A percentile compares a stretch with the other conserved stretches of the same genome.
Evolutionary conservation across 1,140 invertebrate species (phyloP).

Genomic region (Manduca sexta): DNA sequence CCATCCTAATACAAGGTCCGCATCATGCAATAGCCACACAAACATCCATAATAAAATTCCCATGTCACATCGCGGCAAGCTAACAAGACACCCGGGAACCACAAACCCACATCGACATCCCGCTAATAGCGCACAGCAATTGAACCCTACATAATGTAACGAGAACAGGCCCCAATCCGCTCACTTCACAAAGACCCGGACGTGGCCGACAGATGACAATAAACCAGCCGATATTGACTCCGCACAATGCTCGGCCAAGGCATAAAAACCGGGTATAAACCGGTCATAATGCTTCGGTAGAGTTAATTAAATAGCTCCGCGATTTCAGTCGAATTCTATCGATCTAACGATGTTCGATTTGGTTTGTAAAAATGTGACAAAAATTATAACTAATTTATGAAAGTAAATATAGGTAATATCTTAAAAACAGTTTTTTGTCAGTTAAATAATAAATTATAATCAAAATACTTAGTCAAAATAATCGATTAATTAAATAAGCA

Average conservation of each 20-base stretch:
- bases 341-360: too few relatives aligned
- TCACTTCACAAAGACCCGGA: conserved; percentile 30
- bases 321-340: conserved; percentile 3
- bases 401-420: too few relatives aligned
- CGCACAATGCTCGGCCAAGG: conserved; percentile 38
- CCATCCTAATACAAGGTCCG: too few relatives aligned
- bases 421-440: too few relatives aligned
- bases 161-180: conserved; percentile 12
- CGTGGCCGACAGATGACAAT: conserved; percentile 35
- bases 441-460: too few relatives aligned
- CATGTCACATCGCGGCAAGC: too few relatives aligned
- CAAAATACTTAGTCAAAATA: too few relatives aligned
- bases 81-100: not conserved
- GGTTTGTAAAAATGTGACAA: too few relatives aligned
- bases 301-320: conserved; percentile 53
- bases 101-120: not conserved
- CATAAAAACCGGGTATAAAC: conserved; percentile 47
- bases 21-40: too few relatives aligned
- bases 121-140: conserved; percentile 3
- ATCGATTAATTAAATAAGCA: too few relatives aligned
- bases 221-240: conserved; percentile 52
- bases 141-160: conserved; percentile 6
- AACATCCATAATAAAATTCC: too few relatives aligned
- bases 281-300: conserved; percentile 45
- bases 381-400: too few relatives aligned